Evolutionary conservation across 37 sponge, comb jelly and placozoan species (phyloP).

Genomic region (Ianthella basta): DNA sequence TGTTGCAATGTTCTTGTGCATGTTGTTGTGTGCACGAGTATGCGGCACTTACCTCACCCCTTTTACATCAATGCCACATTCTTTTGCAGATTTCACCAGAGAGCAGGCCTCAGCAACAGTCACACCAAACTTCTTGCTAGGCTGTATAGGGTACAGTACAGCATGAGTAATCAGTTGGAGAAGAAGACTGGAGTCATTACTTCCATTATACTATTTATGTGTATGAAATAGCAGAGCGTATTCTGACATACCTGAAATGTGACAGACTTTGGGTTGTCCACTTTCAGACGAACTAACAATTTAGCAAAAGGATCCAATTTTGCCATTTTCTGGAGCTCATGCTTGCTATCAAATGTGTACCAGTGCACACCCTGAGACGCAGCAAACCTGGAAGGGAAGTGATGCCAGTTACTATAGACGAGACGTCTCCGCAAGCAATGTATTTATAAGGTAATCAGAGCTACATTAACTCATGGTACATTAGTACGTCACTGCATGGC

Average conservation of each 20-base stretch:
- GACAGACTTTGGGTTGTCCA: constrained; percentile 76
- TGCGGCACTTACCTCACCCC: constrained; percentile 80
- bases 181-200: too few species aligned
- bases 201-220: too few species aligned
- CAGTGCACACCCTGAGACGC: constrained; percentile 51
- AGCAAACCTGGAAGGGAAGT: not conserved
- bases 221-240: too few species aligned
- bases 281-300: constrained; percentile 80
- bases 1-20: too few species aligned
- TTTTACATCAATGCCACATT: constrained; percentile 70
- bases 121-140: constrained; percentile 87
- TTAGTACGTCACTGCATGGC: too few species aligned
- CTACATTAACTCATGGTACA: too few species aligned
- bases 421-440: too few species aligned
- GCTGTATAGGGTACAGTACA: constrained; percentile 23
- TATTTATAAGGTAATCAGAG: too few species aligned
- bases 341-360: constrained; percentile 91
- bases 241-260: not conserved
- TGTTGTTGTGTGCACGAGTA: too few species aligned
- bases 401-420: too few species aligned
- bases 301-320: constrained; percentile 24
- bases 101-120: constrained; percentile 44
- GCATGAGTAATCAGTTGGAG: too few species aligned
- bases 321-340: constrained; percentile 78
- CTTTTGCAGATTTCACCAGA: constrained; percentile 67